Evolutionary conservation across 2,888 invertebrate species (phyloP).

Genomic region (Sinelater perroti): DNA sequence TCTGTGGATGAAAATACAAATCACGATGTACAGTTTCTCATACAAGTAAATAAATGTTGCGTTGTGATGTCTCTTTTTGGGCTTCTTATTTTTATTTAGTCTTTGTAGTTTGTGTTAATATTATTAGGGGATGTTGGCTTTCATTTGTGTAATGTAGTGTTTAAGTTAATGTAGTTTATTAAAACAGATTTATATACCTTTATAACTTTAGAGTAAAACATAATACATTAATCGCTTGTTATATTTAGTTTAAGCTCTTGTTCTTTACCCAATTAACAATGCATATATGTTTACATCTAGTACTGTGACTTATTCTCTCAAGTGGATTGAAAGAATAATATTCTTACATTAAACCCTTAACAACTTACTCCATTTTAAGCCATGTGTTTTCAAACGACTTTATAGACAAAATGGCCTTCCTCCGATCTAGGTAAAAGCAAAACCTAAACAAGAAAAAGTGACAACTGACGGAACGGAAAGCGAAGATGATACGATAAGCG

Average conservation of each 20-base stretch:
- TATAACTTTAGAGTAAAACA: neutral
- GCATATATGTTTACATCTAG: too few relatives aligned
- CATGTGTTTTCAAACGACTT: too few relatives aligned
- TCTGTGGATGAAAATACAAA: conserved; percentile 59
- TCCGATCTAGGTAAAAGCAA: conserved; percentile 46
- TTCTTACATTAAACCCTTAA: too few relatives aligned
- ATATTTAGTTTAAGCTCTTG: conserved; percentile 4
- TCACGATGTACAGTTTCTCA: conserved; percentile 70
- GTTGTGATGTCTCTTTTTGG: conserved; percentile 8
- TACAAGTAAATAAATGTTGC: conserved; percentile 63
- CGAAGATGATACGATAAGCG: conserved; percentile 56
- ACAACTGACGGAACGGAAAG: conserved; percentile 43
- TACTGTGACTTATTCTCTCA: too few relatives aligned
- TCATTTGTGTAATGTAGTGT: neutral
- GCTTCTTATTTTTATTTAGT: neutral
- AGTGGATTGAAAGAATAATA: too few relatives aligned
- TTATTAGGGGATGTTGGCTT: neutral
- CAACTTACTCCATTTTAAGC: too few relatives aligned
- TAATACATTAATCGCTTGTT: neutral
- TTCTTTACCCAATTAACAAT: too few relatives aligned
- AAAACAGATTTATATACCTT: neutral
- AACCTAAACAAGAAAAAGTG: conserved; percentile 28
- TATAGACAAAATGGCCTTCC: too few relatives aligned
- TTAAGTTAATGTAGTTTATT: neutral
- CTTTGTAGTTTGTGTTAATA: neutral